Evolutionary conservation across 1,140 invertebrate species (phyloP).

Genomic region (Dendrolimus punctatus): DNA sequence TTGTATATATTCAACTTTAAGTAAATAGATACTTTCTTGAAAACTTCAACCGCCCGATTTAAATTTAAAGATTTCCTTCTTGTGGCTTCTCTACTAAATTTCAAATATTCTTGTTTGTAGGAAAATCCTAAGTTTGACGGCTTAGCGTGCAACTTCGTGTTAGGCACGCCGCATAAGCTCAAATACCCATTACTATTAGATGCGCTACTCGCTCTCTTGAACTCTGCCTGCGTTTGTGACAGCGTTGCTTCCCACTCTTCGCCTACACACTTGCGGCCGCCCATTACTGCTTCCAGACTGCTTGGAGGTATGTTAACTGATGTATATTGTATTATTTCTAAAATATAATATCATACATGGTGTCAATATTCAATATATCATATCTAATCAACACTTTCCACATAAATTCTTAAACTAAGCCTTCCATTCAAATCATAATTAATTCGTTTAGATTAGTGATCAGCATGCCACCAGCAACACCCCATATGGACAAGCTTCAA

Average conservation of each 20-base stretch:
- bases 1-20: too few species aligned
- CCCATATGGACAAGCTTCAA: slow-evolving; percentile 87
- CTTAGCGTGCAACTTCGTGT: slow-evolving; percentile 93
- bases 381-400: too few species aligned
- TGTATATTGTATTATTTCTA: too few species aligned
- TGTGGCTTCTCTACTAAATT: too few species aligned
- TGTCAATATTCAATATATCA: too few species aligned
- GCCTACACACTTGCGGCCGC: slow-evolving; percentile 84
- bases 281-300: slow-evolving; percentile 92
- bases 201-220: slow-evolving; percentile 84
- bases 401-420: too few species aligned
- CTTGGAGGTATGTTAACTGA: slow-evolving; percentile 79
- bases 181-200: slow-evolving; percentile 91
- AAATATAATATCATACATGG: too few species aligned
- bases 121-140: slow-evolving; percentile 87
- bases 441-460: slow-evolving; percentile 37
- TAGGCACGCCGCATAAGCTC: slow-evolving; percentile 91
- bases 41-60: too few species aligned
- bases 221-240: slow-evolving; percentile 83
- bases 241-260: slow-evolving; percentile 70
- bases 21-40: too few species aligned
- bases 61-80: too few species aligned
- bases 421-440: not conserved
- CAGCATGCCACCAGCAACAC: slow-evolving; percentile 87
- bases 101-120: slow-evolving; percentile 19